These are phyloP conservation scores for Pycnonotus jocosus DNA, from an alignment of 2,113 vertebrate species.

Conservation along the genomic window DNA sequence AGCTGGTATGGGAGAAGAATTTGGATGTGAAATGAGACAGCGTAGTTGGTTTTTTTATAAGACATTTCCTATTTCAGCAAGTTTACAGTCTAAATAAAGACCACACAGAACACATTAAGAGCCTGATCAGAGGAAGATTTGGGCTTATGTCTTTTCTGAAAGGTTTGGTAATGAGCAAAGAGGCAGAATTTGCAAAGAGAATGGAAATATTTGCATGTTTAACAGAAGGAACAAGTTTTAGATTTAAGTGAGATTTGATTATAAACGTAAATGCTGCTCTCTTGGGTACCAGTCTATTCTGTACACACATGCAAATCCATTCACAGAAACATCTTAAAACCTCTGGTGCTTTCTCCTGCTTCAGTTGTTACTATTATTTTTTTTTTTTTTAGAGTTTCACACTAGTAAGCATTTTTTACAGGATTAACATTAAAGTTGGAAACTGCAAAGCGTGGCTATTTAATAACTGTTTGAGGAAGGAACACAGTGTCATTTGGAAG, in stretches of 20 bases:
- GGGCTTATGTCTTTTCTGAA: slow-evolving; percentile 5
- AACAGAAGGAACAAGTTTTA: slow-evolving; percentile 22
- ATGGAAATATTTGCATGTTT: slow-evolving; percentile 13
- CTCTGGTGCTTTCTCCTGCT: not conserved
- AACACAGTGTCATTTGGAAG: not conserved
- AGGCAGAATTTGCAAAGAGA: not conserved
- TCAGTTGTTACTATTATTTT: not conserved
- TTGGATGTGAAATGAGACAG: slow-evolving; percentile 49
- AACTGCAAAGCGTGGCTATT: not conserved
- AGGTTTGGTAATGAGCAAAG: slow-evolving; percentile 17
- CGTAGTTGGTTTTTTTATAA: not conserved
- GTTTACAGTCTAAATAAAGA: slow-evolving; percentile 53
- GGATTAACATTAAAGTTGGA: not conserved
- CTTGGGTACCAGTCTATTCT: not conserved
- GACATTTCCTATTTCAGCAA: slow-evolving; percentile 48
- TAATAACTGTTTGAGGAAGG: not conserved
- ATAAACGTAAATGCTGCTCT: not conserved
- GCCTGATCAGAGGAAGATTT: slow-evolving; percentile 7
- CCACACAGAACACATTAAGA: slow-evolving; percentile 16
- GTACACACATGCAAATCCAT: not conserved
- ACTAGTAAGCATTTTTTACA: not conserved
- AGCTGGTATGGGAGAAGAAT: slow-evolving; percentile 53
- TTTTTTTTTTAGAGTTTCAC: not conserved
- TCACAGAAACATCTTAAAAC: not conserved
- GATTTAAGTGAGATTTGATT: not conserved